Percentiles rank a stretch among this genome's conserved stretches.
Conservation (phyloP, 1,140 invertebrate species). For the Eufriesea mexicana region DNA sequence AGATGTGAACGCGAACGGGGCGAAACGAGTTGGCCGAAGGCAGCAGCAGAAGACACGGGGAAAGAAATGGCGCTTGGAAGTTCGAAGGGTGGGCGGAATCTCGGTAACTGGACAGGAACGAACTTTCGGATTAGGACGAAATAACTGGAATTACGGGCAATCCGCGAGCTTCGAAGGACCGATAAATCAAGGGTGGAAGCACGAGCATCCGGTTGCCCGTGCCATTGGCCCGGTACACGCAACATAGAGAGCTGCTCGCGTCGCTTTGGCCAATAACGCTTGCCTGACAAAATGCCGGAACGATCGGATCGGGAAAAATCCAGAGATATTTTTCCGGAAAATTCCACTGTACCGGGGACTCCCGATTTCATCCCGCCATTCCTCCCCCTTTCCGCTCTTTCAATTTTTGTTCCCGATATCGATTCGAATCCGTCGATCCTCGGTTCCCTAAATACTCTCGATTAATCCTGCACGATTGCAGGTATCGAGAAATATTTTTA, state of each 20-base stretch:
- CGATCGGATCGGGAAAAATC: slow-evolving; percentile 30
- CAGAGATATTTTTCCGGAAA: neutral
- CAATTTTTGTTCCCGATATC: too few relatives aligned
- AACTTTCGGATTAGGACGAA: slow-evolving; percentile 69
- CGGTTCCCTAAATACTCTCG: neutral
- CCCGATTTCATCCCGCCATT: slow-evolving; percentile 14
- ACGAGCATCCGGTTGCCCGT: slow-evolving; percentile 71
- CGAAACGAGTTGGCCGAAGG: neutral
- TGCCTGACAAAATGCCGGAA: slow-evolving; percentile 53
- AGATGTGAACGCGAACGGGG: neutral
- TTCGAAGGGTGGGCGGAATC: slow-evolving; percentile 17
- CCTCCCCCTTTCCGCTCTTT: neutral
- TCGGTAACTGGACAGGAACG: slow-evolving; percentile 62
- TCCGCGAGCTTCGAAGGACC: slow-evolving; percentile 70
- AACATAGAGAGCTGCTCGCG: slow-evolving; percentile 59
- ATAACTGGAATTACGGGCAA: slow-evolving; percentile 73
- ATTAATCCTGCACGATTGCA: slow-evolving; percentile 1
- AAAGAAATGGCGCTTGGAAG: slow-evolving; percentile 35
- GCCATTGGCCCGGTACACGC: slow-evolving; percentile 74
- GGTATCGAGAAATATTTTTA: neutral
- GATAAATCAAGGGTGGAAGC: slow-evolving; percentile 74
- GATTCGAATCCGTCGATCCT: neutral
- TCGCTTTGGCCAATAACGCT: slow-evolving; percentile 55
- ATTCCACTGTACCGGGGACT: too few relatives aligned
- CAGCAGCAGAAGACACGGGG: slow-evolving; percentile 28